Evolutionary conservation across 92 coral and sea anemone genomes (phyloP).

Genomic region (Paramuricea clavata): DNA sequence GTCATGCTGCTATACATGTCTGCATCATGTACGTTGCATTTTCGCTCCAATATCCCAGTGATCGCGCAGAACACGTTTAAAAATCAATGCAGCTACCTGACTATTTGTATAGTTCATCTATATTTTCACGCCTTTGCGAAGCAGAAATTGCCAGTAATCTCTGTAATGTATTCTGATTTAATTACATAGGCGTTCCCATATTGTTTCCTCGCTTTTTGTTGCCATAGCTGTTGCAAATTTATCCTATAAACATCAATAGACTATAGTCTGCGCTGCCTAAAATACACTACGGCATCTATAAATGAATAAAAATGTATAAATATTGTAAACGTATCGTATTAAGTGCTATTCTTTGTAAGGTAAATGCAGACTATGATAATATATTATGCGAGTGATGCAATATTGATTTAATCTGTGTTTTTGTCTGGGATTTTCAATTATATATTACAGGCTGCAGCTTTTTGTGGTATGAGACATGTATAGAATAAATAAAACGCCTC

Average conservation of each 20-base stretch:
- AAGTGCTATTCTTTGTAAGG: neutral
- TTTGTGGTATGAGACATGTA: neutral
- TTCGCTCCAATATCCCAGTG: neutral
- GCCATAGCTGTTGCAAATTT: conserved; percentile 2
- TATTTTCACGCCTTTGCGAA: neutral
- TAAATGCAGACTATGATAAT: neutral
- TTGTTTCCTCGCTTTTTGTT: neutral
- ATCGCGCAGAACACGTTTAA: neutral
- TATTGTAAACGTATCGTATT: neutral
- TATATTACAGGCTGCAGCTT: neutral
- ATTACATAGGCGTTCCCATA: conserved; percentile 14
- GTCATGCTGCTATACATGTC: neutral
- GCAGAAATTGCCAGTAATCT: neutral
- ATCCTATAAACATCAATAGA: neutral
- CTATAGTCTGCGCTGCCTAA: neutral
- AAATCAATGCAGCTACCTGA: neutral
- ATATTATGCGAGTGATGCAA: conserved; percentile 14
- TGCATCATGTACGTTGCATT: neutral
- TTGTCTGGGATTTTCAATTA: conserved; percentile 26
- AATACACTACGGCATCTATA: neutral
- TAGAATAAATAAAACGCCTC: neutral
- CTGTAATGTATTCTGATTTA: conserved; percentile 5
- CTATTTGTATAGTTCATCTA: too few relatives aligned
- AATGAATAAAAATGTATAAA: neutral
- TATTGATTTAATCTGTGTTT: conserved; percentile 36